Percentiles rank a stretch among this genome's conserved stretches.
Evolutionary conservation across 2,888 invertebrate species (phyloP).

Genomic region (Dimorphilus gyrociliatus): DNA sequence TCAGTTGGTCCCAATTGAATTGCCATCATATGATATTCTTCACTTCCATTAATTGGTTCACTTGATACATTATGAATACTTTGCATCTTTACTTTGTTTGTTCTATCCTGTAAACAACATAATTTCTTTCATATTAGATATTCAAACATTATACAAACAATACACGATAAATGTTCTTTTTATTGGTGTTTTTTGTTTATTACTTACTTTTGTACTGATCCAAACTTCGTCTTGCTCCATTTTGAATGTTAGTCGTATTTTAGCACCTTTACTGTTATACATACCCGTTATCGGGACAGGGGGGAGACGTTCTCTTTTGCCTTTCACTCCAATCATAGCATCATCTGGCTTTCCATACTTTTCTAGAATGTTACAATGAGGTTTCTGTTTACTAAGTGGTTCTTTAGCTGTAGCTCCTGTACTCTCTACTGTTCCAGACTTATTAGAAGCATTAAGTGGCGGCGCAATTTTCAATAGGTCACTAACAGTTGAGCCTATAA

Average conservation of each 20-base stretch:
- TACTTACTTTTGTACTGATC: slow-evolving; percentile 74
- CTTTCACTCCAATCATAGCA: slow-evolving; percentile 66
- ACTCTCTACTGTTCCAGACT: slow-evolving; percentile 27
- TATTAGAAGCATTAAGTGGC: slow-evolving; percentile 43
- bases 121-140: too few species aligned
- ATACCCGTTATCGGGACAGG: slow-evolving; percentile 66
- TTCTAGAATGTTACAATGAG: slow-evolving; percentile 69
- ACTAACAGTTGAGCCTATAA: slow-evolving; percentile 71
- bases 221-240: slow-evolving; percentile 73
- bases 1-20: slow-evolving; percentile 77
- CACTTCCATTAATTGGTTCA: slow-evolving; percentile 71
- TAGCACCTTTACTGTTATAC: slow-evolving; percentile 74
- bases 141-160: slow-evolving; percentile 1
- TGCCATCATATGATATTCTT: slow-evolving; percentile 79
- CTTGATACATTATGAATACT: slow-evolving; percentile 62
- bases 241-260: slow-evolving; percentile 77
- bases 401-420: slow-evolving; percentile 32
- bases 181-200: too few species aligned
- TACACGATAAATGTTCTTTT: too few species aligned
- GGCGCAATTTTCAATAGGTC: slow-evolving; percentile 66
- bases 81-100: slow-evolving; percentile 75
- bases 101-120: slow-evolving; percentile 48
- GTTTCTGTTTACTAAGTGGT: slow-evolving; percentile 39
- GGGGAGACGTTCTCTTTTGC: slow-evolving; percentile 60
- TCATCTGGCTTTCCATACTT: slow-evolving; percentile 71